Conservation (phyloP, 1,140 invertebrate species). For the Hirudo medicinalis region DNA sequence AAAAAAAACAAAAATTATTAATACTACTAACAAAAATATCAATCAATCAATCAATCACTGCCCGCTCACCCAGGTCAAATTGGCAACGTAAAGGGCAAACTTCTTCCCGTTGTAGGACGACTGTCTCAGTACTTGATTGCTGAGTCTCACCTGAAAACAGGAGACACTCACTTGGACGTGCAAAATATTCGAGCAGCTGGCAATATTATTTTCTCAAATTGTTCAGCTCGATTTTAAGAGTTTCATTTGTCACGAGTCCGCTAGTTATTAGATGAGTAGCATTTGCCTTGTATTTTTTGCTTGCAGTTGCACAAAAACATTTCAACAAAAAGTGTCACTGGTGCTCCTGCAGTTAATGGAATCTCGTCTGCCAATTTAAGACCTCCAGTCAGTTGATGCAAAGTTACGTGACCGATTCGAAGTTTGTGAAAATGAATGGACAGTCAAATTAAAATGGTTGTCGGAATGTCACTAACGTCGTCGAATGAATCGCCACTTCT, state of each 20-base stretch:
- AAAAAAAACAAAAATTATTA: too few relatives aligned
- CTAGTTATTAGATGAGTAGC: too few relatives aligned
- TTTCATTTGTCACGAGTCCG: too few relatives aligned
- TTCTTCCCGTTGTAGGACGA: constrained; percentile 39
- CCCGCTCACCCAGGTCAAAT: constrained; percentile 58
- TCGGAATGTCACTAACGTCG: constrained; percentile 30
- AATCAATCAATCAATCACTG: constrained; percentile 13
- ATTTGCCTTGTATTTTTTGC: too few relatives aligned
- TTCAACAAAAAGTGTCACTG: too few relatives aligned
- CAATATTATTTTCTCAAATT: too few relatives aligned
- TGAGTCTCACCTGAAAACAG: too few relatives aligned
- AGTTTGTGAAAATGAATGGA: neutral
- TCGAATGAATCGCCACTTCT: constrained; percentile 41
- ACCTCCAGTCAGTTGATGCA: neutral
- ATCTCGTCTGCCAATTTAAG: too few relatives aligned
- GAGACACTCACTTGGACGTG: constrained; percentile 13
- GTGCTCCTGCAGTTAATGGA: too few relatives aligned
- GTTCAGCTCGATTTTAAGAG: too few relatives aligned
- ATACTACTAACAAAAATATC: constrained; percentile 4
- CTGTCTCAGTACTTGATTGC: neutral
- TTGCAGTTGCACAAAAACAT: too few relatives aligned
- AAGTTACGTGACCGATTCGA: neutral
- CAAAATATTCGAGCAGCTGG: neutral
- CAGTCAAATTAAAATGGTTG: neutral
- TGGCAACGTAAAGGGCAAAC: constrained; percentile 84